phyloP scores from a whole-genome alignment of 64 coral and sea anemone genomes.

The Montipora foliosa region DNA sequence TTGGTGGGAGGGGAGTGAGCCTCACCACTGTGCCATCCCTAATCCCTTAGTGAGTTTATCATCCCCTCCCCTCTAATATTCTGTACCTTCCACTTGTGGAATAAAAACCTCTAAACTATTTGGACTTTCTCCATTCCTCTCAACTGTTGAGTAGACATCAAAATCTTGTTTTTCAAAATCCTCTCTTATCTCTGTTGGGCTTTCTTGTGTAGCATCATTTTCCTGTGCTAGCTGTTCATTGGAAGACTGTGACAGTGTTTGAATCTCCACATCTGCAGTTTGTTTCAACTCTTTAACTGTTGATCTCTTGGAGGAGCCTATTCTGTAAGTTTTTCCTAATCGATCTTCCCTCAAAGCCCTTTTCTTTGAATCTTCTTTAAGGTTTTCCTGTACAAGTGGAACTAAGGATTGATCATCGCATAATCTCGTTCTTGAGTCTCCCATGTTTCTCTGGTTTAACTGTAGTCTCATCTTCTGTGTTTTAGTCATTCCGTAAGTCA shows the following conservation, averaged over 20 bases:
- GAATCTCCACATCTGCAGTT: slow-evolving; percentile 14
- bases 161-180: not conserved
- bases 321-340: slow-evolving; percentile 40
- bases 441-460: slow-evolving; percentile 58
- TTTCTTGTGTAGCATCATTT: not conserved
- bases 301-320: not conserved
- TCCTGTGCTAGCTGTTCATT: not conserved
- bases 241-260: slow-evolving; percentile 25
- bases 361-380: not conserved
- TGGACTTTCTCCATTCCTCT: slow-evolving; percentile 68
- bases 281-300: not conserved
- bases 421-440: slow-evolving; percentile 7
- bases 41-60: too few relatives aligned
- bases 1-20: too few relatives aligned
- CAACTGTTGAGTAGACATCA: slow-evolving; percentile 16
- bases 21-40: too few relatives aligned
- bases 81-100: slow-evolving; percentile 70
- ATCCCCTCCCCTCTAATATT: too few relatives aligned
- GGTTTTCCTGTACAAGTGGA: slow-evolving; percentile 3
- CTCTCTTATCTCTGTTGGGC: not conserved
- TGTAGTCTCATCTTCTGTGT: slow-evolving; percentile 86
- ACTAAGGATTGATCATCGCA: slow-evolving; percentile 1
- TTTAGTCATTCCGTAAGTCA: slow-evolving; percentile 89
- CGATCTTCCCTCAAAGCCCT: not conserved
- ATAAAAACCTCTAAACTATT: slow-evolving; percentile 87